Percentiles rank a stretch among this genome's conserved stretches.
These are phyloP conservation scores for Galendromus occidentalis DNA, from an alignment of 1,140 invertebrate genomes.

Conservation along the genomic window DNA sequence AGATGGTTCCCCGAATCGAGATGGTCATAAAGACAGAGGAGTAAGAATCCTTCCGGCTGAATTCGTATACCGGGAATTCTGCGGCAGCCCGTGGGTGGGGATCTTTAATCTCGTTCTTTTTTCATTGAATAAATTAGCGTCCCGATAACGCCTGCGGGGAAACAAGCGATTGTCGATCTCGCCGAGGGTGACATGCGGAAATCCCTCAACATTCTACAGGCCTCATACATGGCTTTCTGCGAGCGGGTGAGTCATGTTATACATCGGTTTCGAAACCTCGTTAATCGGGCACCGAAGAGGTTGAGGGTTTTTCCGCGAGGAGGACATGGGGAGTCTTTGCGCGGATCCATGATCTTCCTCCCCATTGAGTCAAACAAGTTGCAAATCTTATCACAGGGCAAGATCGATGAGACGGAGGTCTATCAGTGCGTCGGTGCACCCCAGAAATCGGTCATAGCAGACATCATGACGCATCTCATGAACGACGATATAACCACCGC, in stretches of 20 bases:
- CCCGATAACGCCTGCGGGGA: conserved; percentile 67
- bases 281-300: too few species aligned
- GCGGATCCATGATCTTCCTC: too few species aligned
- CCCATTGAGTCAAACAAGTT: conserved; percentile 25
- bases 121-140: conserved; percentile 40
- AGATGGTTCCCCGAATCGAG: conserved; percentile 72
- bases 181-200: conserved; percentile 95
- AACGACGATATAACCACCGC: conserved; percentile 59
- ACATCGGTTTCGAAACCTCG: too few species aligned
- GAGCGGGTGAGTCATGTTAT: neutral
- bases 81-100: neutral
- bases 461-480: conserved; percentile 66
- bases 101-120: conserved; percentile 3
- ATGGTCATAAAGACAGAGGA: conserved; percentile 65
- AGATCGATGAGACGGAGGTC: conserved; percentile 66
- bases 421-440: conserved; percentile 94
- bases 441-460: conserved; percentile 63
- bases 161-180: conserved; percentile 66
- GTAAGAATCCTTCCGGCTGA: conserved; percentile 33
- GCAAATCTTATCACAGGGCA: conserved; percentile 19
- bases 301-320: too few species aligned
- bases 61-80: neutral
- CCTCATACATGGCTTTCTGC: conserved; percentile 14
- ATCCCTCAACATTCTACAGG: conserved; percentile 71
- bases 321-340: too few species aligned